Percentiles rank a stretch among this genome's conserved stretches.
These are phyloP conservation scores for Chrysemys picta DNA, from an alignment of 2,113 vertebrate species.

Conservation along the genomic window DNA sequence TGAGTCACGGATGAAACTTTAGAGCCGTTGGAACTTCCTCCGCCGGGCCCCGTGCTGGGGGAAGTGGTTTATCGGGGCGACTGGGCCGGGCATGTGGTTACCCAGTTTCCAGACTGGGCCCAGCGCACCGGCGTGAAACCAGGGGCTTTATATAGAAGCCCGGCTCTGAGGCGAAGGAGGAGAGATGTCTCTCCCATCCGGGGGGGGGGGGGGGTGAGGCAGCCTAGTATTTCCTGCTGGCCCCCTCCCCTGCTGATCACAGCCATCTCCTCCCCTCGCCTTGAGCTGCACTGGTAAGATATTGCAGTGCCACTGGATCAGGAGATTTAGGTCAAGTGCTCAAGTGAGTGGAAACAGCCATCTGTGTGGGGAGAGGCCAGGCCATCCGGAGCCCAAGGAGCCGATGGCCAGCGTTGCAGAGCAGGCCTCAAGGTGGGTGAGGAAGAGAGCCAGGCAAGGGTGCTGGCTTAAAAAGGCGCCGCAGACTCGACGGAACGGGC, in stretches of 20 bases:
- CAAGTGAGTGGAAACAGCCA: slow-evolving; percentile 75
- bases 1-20: slow-evolving; percentile 73
- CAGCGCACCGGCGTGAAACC: neutral
- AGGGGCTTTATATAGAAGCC: neutral
- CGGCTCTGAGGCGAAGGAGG: slow-evolving; percentile 9
- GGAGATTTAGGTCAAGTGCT: slow-evolving; percentile 79
- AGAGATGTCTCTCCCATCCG: neutral
- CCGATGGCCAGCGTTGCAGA: neutral
- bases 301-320: slow-evolving; percentile 72
- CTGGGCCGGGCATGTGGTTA: slow-evolving; percentile 49
- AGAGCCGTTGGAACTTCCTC: slow-evolving; percentile 70
- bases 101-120: slow-evolving; percentile 44
- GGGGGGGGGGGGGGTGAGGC: neutral
- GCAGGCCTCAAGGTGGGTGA: neutral
- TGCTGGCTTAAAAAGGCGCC: neutral
- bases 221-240: slow-evolving; percentile 46
- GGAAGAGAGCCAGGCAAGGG: neutral
- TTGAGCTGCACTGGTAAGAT: slow-evolving; percentile 70
- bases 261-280: slow-evolving; percentile 56
- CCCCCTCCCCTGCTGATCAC: neutral
- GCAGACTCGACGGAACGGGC: neutral
- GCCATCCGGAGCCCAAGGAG: slow-evolving; percentile 50
- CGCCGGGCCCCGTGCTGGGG: slow-evolving; percentile 43
- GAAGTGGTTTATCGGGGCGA: slow-evolving; percentile 58
- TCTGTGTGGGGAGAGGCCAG: slow-evolving; percentile 67